phyloP scores from a whole-genome alignment of 1,140 invertebrate species.

The Mycetomoellerius zeteki region DNA sequence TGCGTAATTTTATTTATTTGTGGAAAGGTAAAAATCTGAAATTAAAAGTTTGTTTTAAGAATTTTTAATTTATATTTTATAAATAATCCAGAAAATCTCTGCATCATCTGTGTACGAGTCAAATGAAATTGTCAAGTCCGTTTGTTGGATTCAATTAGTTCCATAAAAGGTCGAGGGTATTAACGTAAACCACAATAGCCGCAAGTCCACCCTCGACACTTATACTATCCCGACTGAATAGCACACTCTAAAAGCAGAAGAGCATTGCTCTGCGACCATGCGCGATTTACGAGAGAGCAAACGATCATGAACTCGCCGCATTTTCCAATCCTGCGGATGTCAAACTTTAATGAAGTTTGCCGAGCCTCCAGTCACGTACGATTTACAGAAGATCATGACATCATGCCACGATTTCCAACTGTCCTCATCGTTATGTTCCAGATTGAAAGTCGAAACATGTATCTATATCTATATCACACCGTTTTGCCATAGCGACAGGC shows the following conservation, averaged over 20 bases:
- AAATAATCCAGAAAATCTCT: neutral
- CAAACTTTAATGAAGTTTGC: conserved; percentile 60
- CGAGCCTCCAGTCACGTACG: conserved; percentile 25
- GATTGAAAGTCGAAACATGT: neutral
- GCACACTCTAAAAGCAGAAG: conserved; percentile 20
- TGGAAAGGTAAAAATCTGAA: neutral
- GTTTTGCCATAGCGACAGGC: neutral
- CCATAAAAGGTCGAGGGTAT: conserved; percentile 1
- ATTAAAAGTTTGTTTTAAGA: neutral
- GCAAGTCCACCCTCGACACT: conserved; percentile 37
- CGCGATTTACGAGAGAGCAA: conserved; percentile 41
- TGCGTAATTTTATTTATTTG: neutral
- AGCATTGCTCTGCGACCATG: conserved; percentile 20
- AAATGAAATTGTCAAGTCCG: neutral
- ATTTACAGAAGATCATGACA: conserved; percentile 48
- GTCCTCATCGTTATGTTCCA: neutral
- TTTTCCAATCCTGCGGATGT: conserved; percentile 42
- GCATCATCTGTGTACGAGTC: neutral
- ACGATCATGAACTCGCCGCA: conserved; percentile 20
- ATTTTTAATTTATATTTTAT: neutral
- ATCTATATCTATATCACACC: neutral
- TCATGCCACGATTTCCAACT: conserved; percentile 1
- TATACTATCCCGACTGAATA: conserved; percentile 35
- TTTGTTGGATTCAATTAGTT: conserved; percentile 10
- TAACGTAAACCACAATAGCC: conserved; percentile 30